Evolutionary conservation across 2,888 invertebrate genomes (phyloP).

Genomic region (Lycophotia porphyrea): DNA sequence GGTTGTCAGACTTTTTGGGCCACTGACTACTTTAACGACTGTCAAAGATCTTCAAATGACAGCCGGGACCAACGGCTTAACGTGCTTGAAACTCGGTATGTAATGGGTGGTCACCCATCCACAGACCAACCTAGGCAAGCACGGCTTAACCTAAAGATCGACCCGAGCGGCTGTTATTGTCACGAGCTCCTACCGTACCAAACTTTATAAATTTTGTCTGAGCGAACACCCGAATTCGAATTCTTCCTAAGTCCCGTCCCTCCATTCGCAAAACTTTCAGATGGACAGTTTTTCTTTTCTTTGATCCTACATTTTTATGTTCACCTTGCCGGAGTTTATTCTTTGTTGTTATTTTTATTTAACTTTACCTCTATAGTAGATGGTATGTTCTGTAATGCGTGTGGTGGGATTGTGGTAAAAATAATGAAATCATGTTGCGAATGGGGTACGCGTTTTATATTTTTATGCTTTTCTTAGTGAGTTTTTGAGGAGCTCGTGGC

Average conservation of each 20-base stretch:
- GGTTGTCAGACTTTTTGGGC: no score
- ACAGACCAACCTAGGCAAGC: no score
- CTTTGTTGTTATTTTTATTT: slow-evolving; percentile 73
- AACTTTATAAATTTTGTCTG: slow-evolving; percentile 66
- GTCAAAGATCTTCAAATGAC: no score
- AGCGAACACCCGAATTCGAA: slow-evolving; percentile 58
- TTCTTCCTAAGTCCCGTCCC: slow-evolving; percentile 57
- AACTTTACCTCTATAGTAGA: slow-evolving; percentile 66
- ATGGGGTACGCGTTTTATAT: slow-evolving; percentile 25
- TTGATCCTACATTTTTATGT: slow-evolving; percentile 79
- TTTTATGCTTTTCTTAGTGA: slow-evolving; percentile 1
- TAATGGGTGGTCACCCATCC: no score
- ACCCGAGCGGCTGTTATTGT: no score
- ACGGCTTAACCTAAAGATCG: no score
- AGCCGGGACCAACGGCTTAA: no score
- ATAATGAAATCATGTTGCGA: slow-evolving; percentile 51
- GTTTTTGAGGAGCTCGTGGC: no score
- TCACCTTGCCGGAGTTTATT: slow-evolving; percentile 72
- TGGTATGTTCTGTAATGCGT: slow-evolving; percentile 36
- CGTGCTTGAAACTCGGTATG: no score
- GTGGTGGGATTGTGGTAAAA: slow-evolving; percentile 20
- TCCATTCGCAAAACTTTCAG: slow-evolving; percentile 62
- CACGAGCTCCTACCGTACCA: slow-evolving; percentile 31
- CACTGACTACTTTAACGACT: no score
- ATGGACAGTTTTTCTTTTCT: slow-evolving; percentile 71